These are phyloP conservation scores for Pelochelys cantorii DNA, from an alignment of 2,797 vertebrate genomes.

Conservation along the genomic window DNA sequence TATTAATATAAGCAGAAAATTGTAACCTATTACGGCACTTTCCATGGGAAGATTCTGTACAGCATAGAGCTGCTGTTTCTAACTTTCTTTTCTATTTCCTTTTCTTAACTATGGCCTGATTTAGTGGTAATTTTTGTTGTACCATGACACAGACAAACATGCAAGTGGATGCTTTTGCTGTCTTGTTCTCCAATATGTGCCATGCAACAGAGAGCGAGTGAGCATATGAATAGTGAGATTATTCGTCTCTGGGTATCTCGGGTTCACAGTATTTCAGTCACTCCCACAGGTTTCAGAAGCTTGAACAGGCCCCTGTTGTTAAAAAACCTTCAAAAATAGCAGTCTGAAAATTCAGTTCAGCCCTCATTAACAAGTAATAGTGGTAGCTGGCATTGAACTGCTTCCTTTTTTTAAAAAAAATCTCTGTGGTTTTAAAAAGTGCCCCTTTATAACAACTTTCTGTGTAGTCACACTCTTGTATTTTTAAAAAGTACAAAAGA, in stretches of 20 bases:
- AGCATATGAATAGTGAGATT: neutral
- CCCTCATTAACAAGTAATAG: neutral
- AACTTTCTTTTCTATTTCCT: neutral
- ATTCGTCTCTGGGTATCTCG: neutral
- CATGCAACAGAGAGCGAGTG: neutral
- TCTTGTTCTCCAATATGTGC: neutral
- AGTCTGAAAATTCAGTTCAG: neutral
- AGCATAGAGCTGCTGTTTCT: constrained; percentile 26
- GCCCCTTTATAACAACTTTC: neutral
- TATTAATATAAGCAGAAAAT: constrained; percentile 33
- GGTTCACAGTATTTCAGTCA: neutral
- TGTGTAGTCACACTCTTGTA: neutral
- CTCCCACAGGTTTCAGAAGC: neutral
- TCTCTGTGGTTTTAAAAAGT: neutral
- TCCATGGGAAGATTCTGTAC: constrained; percentile 9
- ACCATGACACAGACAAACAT: no score
- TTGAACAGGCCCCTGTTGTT: neutral
- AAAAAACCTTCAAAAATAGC: neutral
- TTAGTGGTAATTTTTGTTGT: neutral
- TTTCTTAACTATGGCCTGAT: neutral
- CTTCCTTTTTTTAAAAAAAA: neutral
- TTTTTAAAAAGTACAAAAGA: neutral
- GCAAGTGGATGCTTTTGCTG: neutral
- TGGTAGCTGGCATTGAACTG: neutral
- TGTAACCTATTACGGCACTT: constrained; percentile 33